Evolutionary conservation across 2,888 invertebrate genomes (phyloP).

Genomic region (Acleris holmiana): DNA sequence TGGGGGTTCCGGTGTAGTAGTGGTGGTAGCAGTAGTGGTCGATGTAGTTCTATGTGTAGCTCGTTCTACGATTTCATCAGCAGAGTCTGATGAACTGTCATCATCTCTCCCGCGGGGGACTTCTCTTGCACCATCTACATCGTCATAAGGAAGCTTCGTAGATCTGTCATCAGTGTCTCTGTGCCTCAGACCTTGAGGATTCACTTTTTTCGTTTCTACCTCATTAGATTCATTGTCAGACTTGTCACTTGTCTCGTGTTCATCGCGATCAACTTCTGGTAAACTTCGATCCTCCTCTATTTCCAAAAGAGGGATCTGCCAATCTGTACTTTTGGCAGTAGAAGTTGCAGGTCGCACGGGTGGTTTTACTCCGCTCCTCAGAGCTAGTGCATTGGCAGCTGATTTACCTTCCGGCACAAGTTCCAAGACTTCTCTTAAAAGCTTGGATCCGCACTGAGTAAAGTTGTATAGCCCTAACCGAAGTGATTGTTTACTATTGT

Average conservation of each 20-base stretch:
- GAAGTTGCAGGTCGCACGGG: too few species aligned
- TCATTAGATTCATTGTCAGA: too few species aligned
- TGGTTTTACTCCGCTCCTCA: constrained; percentile 7
- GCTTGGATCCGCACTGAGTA: constrained; percentile 56
- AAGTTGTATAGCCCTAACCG: constrained; percentile 57
- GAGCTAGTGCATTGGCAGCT: constrained; percentile 39
- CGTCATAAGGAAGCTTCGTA: constrained; percentile 1
- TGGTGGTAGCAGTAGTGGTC: too few species aligned
- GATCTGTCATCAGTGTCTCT: not conserved
- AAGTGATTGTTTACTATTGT: constrained; percentile 43
- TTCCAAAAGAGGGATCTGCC: too few species aligned
- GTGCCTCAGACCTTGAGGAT: too few species aligned
- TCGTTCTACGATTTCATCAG: too few species aligned
- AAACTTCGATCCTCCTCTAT: too few species aligned
- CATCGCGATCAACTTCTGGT: too few species aligned
- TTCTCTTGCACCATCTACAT: not conserved
- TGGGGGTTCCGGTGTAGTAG: too few species aligned
- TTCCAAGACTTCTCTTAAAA: constrained; percentile 53
- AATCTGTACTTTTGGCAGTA: not conserved
- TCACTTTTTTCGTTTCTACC: too few species aligned
- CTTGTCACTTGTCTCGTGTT: too few species aligned
- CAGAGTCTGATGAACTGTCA: not conserved
- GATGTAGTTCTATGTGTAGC: too few species aligned
- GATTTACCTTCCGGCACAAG: constrained; percentile 45
- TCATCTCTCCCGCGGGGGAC: not conserved